These are phyloP conservation scores for Nestor notabilis DNA, from an alignment of 2,113 vertebrate genomes.

Conservation along the genomic window DNA sequence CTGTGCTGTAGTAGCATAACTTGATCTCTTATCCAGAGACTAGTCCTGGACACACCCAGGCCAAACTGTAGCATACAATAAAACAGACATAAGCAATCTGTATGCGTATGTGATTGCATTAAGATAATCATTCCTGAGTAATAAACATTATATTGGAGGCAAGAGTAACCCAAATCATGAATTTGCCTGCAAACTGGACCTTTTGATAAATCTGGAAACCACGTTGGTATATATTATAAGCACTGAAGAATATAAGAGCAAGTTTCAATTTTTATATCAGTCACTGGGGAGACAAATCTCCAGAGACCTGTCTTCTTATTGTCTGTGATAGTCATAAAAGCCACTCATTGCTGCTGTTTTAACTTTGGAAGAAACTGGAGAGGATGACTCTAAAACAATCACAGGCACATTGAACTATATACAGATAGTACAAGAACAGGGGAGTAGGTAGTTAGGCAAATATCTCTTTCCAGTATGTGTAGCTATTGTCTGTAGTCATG, in stretches of 20 bases:
- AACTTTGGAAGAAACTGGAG: not conserved
- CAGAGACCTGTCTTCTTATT: not conserved
- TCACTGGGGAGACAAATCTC: not conserved
- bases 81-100: not conserved
- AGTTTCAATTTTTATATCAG: not conserved
- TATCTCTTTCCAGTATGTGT: fast-evolving
- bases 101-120: not conserved
- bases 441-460: not conserved
- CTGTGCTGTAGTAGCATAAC: not conserved
- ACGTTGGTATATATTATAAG: not conserved
- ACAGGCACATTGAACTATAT: not conserved
- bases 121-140: not conserved
- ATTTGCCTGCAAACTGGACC: not conserved
- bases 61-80: not conserved
- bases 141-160: not conserved
- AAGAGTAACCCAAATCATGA: not conserved
- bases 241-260: not conserved
- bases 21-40: not conserved
- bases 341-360: not conserved
- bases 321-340: not conserved
- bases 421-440: not conserved
- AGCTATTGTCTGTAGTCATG: not conserved
- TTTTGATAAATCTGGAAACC: not conserved
- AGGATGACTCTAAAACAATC: not conserved
- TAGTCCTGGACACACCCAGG: not conserved